Percentiles rank a stretch among this genome's conserved stretches.
Conservation (phyloP, 2,113 vertebrate species). For the Reinhardtius hippoglossoides region DNA sequence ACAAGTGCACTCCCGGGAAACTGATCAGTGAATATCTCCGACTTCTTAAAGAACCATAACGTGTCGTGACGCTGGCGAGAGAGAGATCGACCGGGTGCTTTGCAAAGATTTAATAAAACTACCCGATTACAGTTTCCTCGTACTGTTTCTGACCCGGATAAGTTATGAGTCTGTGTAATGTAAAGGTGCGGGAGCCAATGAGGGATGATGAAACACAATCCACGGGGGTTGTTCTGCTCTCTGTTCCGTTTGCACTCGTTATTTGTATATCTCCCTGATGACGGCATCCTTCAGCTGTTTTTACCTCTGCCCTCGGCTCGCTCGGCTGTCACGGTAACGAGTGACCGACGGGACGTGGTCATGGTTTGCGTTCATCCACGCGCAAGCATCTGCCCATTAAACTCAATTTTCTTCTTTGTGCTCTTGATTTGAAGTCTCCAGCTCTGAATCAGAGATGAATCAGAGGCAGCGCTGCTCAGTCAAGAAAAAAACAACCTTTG, state of each 20-base stretch:
- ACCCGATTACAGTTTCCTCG: constrained; percentile 38
- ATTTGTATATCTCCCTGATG: constrained; percentile 32
- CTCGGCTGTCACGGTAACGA: not conserved
- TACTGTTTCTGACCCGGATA: constrained; percentile 23
- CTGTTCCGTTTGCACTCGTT: constrained; percentile 42
- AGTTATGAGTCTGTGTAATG: constrained; percentile 33
- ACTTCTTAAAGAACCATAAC: constrained; percentile 54
- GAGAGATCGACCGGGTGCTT: constrained; percentile 23
- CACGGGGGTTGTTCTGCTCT: constrained; percentile 7
- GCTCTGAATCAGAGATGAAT: constrained; percentile 29
- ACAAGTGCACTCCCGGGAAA: constrained; percentile 47
- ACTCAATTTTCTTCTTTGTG: constrained; percentile 19
- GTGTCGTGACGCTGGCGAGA: constrained; percentile 32
- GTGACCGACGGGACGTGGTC: not conserved
- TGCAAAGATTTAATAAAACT: constrained; percentile 49
- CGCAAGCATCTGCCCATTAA: constrained; percentile 28
- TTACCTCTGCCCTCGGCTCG: not conserved
- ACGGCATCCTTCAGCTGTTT: not conserved
- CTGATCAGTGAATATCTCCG: constrained; percentile 17
- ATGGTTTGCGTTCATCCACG: constrained; percentile 24
- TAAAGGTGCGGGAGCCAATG: constrained; percentile 18
- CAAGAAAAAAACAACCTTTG: constrained; percentile 9
- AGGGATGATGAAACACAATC: constrained; percentile 47
- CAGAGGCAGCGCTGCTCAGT: constrained; percentile 3
- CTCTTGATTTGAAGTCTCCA: constrained; percentile 22